Evolutionary conservation across 1,140 invertebrate species (phyloP).

Genomic region (Medauroidea extradentata): DNA sequence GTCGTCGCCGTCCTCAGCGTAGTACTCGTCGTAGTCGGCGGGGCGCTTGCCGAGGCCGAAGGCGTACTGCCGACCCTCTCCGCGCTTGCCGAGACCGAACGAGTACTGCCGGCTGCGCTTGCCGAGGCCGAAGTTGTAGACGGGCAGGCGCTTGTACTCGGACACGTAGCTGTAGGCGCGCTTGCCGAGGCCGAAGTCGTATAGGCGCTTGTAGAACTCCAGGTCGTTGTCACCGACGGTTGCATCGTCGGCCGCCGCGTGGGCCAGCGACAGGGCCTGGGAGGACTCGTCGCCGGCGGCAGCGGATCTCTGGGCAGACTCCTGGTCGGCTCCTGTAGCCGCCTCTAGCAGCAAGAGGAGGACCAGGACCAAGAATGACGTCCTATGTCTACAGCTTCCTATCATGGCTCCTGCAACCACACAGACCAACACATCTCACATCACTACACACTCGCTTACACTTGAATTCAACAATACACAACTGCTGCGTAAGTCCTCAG

Average conservation of each 20-base stretch:
- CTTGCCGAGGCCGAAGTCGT: constrained; percentile 46
- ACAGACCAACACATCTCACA: no score
- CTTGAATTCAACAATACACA: no score
- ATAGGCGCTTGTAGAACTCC: constrained; percentile 13
- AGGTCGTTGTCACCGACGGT: neutral
- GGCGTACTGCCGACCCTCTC: constrained; percentile 17
- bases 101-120: constrained; percentile 45
- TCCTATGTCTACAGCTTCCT: no score
- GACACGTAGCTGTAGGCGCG: constrained; percentile 58
- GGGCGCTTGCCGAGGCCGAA: constrained; percentile 24
- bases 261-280: neutral
- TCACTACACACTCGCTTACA: no score
- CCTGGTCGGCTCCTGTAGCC: no score
- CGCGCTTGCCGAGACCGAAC: constrained; percentile 42
- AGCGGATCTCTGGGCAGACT: no score
- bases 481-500: no score
- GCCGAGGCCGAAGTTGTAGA: constrained; percentile 62
- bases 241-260: neutral
- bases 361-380: no score
- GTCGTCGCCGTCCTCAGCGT: constrained; percentile 23
- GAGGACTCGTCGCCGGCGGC: no score
- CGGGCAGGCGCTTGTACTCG: constrained; percentile 59
- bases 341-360: no score
- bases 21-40: constrained; percentile 26
- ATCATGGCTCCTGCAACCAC: no score